Evolutionary conservation across 2,888 invertebrate species (phyloP).

Genomic region (Ennomos fuscantarius): DNA sequence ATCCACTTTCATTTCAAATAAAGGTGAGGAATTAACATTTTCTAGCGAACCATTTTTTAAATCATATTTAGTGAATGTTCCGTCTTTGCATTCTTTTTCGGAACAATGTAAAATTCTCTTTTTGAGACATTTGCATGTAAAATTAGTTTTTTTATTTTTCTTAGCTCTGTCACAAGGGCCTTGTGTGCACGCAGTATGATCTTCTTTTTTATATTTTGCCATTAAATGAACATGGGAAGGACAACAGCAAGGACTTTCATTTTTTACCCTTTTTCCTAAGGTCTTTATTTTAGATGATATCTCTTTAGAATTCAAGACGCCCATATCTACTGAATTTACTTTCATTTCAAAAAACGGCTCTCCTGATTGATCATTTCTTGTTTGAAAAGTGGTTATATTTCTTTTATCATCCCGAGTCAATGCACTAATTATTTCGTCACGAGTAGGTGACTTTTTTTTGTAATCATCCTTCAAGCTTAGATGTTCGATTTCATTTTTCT

Average conservation of each 20-base stretch:
- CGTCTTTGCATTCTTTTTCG: constrained; percentile 44
- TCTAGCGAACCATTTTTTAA: not conserved
- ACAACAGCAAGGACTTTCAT: constrained; percentile 42
- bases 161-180: constrained; percentile 24
- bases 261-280: constrained; percentile 39
- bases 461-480: too few species aligned
- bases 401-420: too few species aligned
- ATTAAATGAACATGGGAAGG: constrained; percentile 26
- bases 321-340: constrained; percentile 45
- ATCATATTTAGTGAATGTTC: not conserved
- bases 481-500: too few species aligned
- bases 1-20: constrained; percentile 51
- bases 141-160: constrained; percentile 14
- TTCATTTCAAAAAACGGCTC: constrained; percentile 47
- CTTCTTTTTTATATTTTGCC: constrained; percentile 4
- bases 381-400: not conserved
- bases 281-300: constrained; percentile 43
- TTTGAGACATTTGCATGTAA: constrained; percentile 15
- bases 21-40: constrained; percentile 27
- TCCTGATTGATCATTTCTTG: constrained; percentile 32
- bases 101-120: constrained; percentile 40
- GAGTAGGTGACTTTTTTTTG: too few species aligned
- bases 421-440: too few species aligned
- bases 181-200: not conserved
- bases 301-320: constrained; percentile 45